Evolutionary conservation across 2,113 vertebrate species (phyloP).

Genomic region (Solea solea): DNA sequence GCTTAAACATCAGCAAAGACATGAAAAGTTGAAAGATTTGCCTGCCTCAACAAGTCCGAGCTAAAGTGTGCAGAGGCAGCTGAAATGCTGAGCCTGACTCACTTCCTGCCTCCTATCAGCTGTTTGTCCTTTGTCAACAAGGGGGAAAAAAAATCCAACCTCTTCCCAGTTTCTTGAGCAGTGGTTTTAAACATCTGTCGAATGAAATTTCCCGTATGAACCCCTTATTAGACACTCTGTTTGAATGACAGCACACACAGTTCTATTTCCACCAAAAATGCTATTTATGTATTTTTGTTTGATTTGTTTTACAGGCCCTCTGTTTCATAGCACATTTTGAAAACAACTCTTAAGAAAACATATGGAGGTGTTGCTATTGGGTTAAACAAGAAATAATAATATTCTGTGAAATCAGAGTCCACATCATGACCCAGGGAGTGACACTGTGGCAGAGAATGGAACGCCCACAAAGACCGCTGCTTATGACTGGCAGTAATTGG

Average conservation of each 20-base stretch:
- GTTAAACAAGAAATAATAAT: conserved; percentile 63
- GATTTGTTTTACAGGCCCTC: conserved; percentile 7
- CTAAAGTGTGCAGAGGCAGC: conserved; percentile 52
- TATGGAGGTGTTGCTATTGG: conserved; percentile 33
- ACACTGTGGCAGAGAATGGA: conserved; percentile 59
- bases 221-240: neutral
- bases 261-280: neutral
- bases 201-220: conserved; percentile 2
- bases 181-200: conserved; percentile 37
- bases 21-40: conserved; percentile 44
- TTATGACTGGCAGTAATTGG: conserved; percentile 66
- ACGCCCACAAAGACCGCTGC: conserved; percentile 62
- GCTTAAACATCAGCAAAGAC: conserved; percentile 40
- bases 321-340: conserved; percentile 23
- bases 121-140: conserved; percentile 49
- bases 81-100: conserved; percentile 70
- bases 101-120: conserved; percentile 70
- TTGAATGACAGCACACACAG: neutral
- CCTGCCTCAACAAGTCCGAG: conserved; percentile 69
- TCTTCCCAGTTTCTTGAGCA: conserved; percentile 19
- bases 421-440: conserved; percentile 35
- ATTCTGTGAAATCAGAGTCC: conserved; percentile 54
- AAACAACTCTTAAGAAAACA: conserved; percentile 63
- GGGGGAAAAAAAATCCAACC: conserved; percentile 64
- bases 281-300: neutral